phyloP scores from a whole-genome alignment of 2,888 invertebrate species.

The Hyposoter dolosus region DNA sequence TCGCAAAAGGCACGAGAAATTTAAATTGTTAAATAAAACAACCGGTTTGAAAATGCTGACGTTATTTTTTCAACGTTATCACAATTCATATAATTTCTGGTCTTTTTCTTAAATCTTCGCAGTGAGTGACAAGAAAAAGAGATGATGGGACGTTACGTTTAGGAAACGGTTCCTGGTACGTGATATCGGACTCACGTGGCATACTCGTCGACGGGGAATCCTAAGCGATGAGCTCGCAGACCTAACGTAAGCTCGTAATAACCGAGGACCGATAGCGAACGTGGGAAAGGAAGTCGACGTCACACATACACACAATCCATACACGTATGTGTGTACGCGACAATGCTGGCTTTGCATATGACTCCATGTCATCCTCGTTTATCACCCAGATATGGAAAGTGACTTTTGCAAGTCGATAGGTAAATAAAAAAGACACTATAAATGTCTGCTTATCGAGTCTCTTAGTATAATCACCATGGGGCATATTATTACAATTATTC shows the following conservation, averaged over 20 bases:
- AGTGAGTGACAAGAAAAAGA: background rate
- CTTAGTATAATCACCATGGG: conserved; percentile 2
- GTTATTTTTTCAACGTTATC: conserved; percentile 44
- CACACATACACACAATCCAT: conserved; percentile 29
- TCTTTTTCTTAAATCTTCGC: background rate
- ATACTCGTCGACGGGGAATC: conserved; percentile 11
- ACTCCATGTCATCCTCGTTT: conserved; percentile 44
- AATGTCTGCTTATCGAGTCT: background rate
- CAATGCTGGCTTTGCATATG: conserved; percentile 44
- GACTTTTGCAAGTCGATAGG: conserved; percentile 54
- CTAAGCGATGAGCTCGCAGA: conserved; percentile 21
- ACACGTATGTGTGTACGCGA: conserved; percentile 6
- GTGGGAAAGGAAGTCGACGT: conserved; percentile 83
- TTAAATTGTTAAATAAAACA: conserved; percentile 53
- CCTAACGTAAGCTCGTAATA: conserved; percentile 74
- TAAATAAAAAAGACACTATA: conserved; percentile 48
- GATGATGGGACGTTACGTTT: background rate
- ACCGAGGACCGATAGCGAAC: conserved; percentile 80
- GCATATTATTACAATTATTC: background rate
- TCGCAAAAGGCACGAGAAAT: conserved; percentile 25
- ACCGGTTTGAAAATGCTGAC: conserved; percentile 29
- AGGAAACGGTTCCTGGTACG: conserved; percentile 17
- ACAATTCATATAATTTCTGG: background rate
- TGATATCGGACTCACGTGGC: conserved; percentile 70
- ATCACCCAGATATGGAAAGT: conserved; percentile 60